These are phyloP conservation scores for Xylocampa areola DNA, from an alignment of 2,888 invertebrate species.

Conservation along the genomic window DNA sequence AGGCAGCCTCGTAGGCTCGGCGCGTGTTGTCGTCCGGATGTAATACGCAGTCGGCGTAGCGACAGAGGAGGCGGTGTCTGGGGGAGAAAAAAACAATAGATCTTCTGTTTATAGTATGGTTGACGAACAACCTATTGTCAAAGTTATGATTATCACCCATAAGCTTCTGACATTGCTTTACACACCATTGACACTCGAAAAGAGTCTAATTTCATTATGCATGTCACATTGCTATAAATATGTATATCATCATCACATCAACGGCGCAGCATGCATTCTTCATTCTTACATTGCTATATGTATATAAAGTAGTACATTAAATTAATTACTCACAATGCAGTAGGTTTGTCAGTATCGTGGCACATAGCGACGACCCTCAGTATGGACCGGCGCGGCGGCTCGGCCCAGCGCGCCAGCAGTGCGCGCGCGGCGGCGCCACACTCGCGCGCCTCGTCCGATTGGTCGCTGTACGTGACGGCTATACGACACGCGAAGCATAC, in stretches of 20 bases:
- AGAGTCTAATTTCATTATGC: too few relatives aligned
- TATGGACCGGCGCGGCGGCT: slow-evolving; percentile 67
- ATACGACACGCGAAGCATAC: slow-evolving; percentile 72
- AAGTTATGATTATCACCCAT: too few relatives aligned
- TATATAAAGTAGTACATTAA: neutral
- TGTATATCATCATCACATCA: too few relatives aligned
- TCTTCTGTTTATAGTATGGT: too few relatives aligned
- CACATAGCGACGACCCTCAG: slow-evolving; percentile 74
- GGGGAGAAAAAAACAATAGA: neutral
- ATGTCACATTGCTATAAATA: too few relatives aligned
- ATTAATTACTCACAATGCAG: slow-evolving; percentile 64
- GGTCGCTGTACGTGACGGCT: slow-evolving; percentile 16
- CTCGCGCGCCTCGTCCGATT: slow-evolving; percentile 18
- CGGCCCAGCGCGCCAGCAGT: slow-evolving; percentile 69
- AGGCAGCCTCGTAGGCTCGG: slow-evolving; percentile 68
- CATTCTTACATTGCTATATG: too few relatives aligned
- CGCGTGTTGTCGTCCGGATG: slow-evolving; percentile 55
- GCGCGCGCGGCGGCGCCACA: slow-evolving; percentile 40
- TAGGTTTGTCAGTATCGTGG: slow-evolving; percentile 63
- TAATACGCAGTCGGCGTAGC: slow-evolving; percentile 73
- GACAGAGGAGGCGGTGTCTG: slow-evolving; percentile 79
- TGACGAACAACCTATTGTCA: too few relatives aligned
- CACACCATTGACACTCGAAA: too few relatives aligned
- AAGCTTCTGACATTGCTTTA: too few relatives aligned
- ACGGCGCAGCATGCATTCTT: too few relatives aligned